Percentiles rank a stretch among this genome's conserved stretches.
phyloP scores from a whole-genome alignment of 2,888 invertebrate genomes.

The Herminia tarsipennalis region DNA sequence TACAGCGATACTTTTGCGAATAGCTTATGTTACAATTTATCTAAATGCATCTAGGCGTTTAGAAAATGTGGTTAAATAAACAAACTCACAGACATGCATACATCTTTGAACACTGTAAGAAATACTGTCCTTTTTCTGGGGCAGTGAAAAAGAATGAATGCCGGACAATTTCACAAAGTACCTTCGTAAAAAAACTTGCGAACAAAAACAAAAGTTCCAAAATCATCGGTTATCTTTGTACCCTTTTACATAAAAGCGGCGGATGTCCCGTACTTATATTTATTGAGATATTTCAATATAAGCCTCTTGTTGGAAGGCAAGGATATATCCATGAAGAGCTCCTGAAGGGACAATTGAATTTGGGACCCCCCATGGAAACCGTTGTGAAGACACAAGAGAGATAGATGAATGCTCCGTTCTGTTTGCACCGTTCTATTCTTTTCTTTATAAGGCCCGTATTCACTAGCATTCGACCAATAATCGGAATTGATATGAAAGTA shows the following conservation, averaged over 20 bases:
- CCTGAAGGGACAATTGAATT: constrained; percentile 53
- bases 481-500: too few species aligned
- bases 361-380: constrained; percentile 33
- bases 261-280: constrained; percentile 28
- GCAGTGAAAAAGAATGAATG: too few species aligned
- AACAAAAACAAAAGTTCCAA: constrained; percentile 1
- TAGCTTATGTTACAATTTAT: too few species aligned
- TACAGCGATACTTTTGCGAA: too few species aligned
- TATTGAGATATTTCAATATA: constrained; percentile 40
- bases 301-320: constrained; percentile 28
- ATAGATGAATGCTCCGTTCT: constrained; percentile 39
- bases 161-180: neutral
- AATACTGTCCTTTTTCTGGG: neutral
- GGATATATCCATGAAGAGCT: constrained; percentile 39
- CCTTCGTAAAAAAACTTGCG: neutral
- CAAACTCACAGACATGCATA: too few species aligned
- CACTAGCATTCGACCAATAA: too few species aligned
- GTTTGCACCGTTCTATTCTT: too few species aligned
- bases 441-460: too few species aligned
- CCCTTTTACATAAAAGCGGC: constrained; percentile 11
- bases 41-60: too few species aligned
- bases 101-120: neutral
- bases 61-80: too few species aligned
- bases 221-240: constrained; percentile 12
- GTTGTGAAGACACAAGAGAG: constrained; percentile 39